Evolutionary conservation across 2,888 invertebrate species (phyloP).

Genomic region (Orchestes rusci): DNA sequence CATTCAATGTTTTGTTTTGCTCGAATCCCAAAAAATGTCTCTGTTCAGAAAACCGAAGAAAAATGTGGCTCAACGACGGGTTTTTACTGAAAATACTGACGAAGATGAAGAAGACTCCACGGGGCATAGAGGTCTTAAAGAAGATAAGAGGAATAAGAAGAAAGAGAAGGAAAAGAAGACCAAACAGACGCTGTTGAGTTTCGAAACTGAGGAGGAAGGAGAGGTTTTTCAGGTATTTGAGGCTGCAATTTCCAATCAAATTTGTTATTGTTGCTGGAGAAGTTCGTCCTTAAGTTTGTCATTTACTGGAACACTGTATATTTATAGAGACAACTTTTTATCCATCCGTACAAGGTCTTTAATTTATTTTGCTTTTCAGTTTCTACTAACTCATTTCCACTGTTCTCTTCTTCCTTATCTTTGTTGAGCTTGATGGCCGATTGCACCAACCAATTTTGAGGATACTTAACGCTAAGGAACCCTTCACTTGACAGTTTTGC

Average conservation of each 20-base stretch:
- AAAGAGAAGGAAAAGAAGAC: constrained; percentile 46
- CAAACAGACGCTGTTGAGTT: constrained; percentile 66
- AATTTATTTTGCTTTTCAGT: not conserved
- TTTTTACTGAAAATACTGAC: constrained; percentile 61
- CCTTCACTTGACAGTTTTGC: too few species aligned
- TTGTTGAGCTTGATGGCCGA: too few species aligned
- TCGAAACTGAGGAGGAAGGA: constrained; percentile 70
- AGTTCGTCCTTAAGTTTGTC: not conserved
- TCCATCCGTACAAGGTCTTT: not conserved
- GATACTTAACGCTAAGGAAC: too few species aligned
- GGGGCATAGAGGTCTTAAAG: constrained; percentile 39
- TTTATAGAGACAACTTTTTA: too few species aligned
- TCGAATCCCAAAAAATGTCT: too few species aligned
- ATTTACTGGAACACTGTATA: too few species aligned
- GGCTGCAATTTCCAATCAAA: not conserved
- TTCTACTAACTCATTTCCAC: not conserved
- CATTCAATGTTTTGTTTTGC: too few species aligned
- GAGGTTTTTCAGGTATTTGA: constrained; percentile 78
- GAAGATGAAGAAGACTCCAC: constrained; percentile 56
- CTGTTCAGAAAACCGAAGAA: constrained; percentile 83
- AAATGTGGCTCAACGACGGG: constrained; percentile 64
- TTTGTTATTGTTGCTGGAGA: not conserved
- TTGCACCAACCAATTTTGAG: too few species aligned
- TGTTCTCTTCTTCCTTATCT: not conserved
- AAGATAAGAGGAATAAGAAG: constrained; percentile 36